Evolutionary conservation across 2,113 vertebrate genomes (phyloP), one percentile per base, ranked within the genome.

Genomic region (Tauraco erythrolophus): DNA sequence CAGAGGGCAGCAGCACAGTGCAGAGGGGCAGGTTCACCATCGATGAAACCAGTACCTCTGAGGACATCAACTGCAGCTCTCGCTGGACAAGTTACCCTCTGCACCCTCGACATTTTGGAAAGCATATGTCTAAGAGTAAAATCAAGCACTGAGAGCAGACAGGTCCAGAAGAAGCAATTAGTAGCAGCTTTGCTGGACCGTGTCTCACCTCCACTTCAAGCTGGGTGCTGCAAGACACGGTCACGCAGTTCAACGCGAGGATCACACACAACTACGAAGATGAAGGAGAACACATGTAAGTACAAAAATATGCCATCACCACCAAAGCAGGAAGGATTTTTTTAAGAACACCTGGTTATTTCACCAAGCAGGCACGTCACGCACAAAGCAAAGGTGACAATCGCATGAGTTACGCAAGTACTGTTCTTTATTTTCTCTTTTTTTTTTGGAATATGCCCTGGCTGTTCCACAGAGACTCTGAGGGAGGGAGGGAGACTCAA

Each of bases 361-460:
- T 21, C 65, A 15, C 72, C 11, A 9, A 22, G 21, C 14, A 25
- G 72, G 23, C 58, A 51, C 1, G 0, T 25, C 4, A 23, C 0
- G 0, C 57, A 60, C 24, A 54, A 22, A 85, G 76, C 65, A 78
- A n/a, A 83, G 53, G 51, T 46, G 79, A 87, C 83, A 92, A 62
- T 33, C n/a, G 23, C 71, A 74, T 9, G n/a, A 77, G 72, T 80
- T 66, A 83, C 15, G 5, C 77, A 84, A 89, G 19, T 30, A 65
- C 43, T 69, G 81, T 11, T 92, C 45, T 96, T 97, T 97, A 97
- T 93, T 94, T 92, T 93, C 76, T 82, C 71, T 41, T 25, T 5
- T 24, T 50, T 27, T 56, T 80, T 53, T 71, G 71, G 91, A 94
- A 89, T 35, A 56, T 39, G 54, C 27, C 62, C 28, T 39, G 81